Conservation (phyloP, 2,113 vertebrate species). For the Sorex fumeus region DNA sequence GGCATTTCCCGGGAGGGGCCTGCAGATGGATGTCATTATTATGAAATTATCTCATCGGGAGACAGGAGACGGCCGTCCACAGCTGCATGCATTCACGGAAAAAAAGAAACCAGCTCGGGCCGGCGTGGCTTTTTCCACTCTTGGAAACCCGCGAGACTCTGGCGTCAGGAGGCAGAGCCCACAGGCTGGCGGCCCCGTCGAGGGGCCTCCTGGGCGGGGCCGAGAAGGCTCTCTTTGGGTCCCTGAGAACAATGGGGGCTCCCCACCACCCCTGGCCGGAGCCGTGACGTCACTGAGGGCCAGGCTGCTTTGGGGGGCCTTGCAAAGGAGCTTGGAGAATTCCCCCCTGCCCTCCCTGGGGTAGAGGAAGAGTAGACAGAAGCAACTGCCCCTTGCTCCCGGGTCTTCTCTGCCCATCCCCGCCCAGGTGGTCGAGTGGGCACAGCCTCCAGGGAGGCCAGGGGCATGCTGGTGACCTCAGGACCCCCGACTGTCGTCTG, state of each 20-base stretch:
- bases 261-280: neutral
- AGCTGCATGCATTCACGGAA: constrained; percentile 74
- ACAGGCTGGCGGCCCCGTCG: neutral
- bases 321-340: neutral
- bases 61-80: constrained; percentile 68
- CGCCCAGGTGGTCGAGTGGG: neutral
- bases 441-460: neutral
- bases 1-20: neutral
- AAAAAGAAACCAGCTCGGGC: constrained; percentile 71
- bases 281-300: neutral
- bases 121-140: constrained; percentile 67
- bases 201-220: neutral
- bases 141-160: constrained; percentile 12
- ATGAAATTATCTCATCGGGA: constrained; percentile 74
- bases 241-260: neutral
- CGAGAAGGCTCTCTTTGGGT: neutral
- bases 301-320: neutral
- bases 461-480: no score
- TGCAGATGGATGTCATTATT: constrained; percentile 64
- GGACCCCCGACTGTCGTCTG: neutral
- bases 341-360: no score
- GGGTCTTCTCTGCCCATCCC: neutral
- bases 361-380: neutral
- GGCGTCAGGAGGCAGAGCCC: constrained; percentile 58
- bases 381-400: neutral